phyloP scores from a whole-genome alignment of 1,140 invertebrate genomes.

The Tribolium castaneum region DNA sequence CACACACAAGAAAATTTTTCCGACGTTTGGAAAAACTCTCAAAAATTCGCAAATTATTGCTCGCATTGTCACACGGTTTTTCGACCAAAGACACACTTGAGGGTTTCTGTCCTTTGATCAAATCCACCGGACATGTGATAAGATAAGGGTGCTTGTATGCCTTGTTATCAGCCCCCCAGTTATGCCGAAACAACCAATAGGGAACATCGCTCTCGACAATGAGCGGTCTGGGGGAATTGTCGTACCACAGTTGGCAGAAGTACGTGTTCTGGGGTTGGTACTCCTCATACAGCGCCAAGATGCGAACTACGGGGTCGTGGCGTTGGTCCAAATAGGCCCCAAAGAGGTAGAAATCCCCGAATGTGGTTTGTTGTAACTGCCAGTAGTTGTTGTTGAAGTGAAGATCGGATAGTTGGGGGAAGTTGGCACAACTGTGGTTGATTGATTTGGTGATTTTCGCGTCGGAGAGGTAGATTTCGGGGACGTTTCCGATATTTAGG shows the following conservation, averaged over 20 bases:
- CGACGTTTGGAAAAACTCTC: slow-evolving; percentile 74
- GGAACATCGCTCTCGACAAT: slow-evolving; percentile 84
- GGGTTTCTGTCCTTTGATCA: slow-evolving; percentile 70
- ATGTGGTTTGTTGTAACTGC: slow-evolving; percentile 81
- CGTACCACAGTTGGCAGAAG: slow-evolving; percentile 88
- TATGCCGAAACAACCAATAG: slow-evolving; percentile 88
- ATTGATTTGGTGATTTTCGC: slow-evolving; percentile 57
- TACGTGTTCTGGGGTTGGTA: slow-evolving; percentile 80
- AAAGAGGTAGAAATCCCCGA: slow-evolving; percentile 88
- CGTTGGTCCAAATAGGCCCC: slow-evolving; percentile 88
- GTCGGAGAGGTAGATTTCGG: too few species aligned
- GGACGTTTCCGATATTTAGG: too few species aligned
- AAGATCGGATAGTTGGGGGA: slow-evolving; percentile 85
- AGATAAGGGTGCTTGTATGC: slow-evolving; percentile 90
- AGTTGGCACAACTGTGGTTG: slow-evolving; percentile 78
- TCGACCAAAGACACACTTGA: slow-evolving; percentile 83
- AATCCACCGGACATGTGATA: slow-evolving; percentile 78
- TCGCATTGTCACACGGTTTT: slow-evolving; percentile 82
- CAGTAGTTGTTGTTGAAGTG: slow-evolving; percentile 92
- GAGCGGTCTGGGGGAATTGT: slow-evolving; percentile 69
- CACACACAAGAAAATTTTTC: slow-evolving; percentile 90
- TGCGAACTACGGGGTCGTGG: slow-evolving; percentile 79
- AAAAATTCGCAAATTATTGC: slow-evolving; percentile 86
- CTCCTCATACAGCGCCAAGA: slow-evolving; percentile 88
- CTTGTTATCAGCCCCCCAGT: slow-evolving; percentile 92